Conservation (phyloP, 1,140 invertebrate genomes). For the Linepithema humile region DNA sequence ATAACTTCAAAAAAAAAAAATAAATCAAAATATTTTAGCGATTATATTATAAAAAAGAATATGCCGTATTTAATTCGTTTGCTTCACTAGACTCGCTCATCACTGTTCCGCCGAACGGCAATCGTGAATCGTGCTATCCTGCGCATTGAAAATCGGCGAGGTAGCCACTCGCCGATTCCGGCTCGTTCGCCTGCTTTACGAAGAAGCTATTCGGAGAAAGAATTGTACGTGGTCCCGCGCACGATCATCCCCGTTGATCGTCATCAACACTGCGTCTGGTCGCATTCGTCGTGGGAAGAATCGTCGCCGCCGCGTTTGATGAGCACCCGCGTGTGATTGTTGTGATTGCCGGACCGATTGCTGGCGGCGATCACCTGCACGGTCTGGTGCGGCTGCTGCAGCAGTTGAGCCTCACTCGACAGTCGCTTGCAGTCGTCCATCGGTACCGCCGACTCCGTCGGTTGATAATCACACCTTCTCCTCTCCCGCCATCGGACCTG, state of each 20-base stretch:
- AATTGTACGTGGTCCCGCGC: not conserved
- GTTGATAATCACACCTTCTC: conserved; percentile 87
- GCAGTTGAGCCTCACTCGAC: conserved; percentile 22
- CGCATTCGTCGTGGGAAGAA: conserved; percentile 27
- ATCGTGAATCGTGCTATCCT: no score
- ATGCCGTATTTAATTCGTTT: no score
- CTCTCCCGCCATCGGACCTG: conserved; percentile 85
- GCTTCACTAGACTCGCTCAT: no score
- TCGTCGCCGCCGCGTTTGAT: conserved; percentile 63
- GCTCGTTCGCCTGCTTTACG: not conserved
- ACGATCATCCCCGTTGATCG: not conserved
- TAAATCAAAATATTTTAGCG: no score
- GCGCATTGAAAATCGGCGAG: no score
- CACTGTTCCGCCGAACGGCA: no score
- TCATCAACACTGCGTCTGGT: conserved; percentile 76
- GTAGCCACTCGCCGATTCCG: not conserved
- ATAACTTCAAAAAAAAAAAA: no score
- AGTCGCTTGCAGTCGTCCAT: conserved; percentile 45
- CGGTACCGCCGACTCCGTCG: conserved; percentile 73
- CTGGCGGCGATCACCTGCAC: conserved; percentile 46
- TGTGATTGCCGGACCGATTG: conserved; percentile 35
- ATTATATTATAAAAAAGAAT: not conserved
- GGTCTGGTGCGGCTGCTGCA: conserved; percentile 7
- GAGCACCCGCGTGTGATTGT: conserved; percentile 59
- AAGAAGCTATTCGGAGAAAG: no score